phyloP scores from a whole-genome alignment of 1,140 invertebrate species.

The Lerema accius region DNA sequence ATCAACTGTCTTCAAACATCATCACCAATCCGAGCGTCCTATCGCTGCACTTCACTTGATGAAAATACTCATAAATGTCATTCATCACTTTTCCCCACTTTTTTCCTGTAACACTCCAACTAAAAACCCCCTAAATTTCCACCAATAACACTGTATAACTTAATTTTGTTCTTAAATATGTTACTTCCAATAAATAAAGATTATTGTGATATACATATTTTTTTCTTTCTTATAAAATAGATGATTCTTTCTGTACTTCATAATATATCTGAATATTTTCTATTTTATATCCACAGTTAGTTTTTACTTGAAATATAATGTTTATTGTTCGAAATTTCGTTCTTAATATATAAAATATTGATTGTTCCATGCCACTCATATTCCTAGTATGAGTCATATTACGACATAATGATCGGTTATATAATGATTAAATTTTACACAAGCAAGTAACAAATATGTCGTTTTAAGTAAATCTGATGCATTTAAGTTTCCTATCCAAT shows the following conservation, averaged over 20 bases:
- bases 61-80: conserved; percentile 5
- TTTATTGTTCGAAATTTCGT: background rate
- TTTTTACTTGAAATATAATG: background rate
- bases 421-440: too few relatives aligned
- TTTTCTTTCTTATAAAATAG: conserved; percentile 28
- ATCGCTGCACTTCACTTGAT: background rate
- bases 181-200: conserved; percentile 8
- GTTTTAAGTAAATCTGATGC: background rate
- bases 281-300: background rate
- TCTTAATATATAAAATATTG: background rate
- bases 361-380: too few relatives aligned
- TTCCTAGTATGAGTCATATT: too few relatives aligned
- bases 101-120: background rate
- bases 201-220: conserved; percentile 26
- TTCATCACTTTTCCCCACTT: background rate
- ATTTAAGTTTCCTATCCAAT: background rate
- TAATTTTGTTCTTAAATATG: background rate
- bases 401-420: too few relatives aligned
- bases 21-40: background rate
- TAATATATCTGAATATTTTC: conserved; percentile 2
- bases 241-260: conserved; percentile 4
- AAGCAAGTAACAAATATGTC: too few relatives aligned
- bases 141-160: conserved; percentile 3
- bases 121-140: background rate
- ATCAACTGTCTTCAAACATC: background rate